Evolutionary conservation across 2,113 vertebrate species (phyloP).

Genomic region (Hyperoodon ampullatus): DNA sequence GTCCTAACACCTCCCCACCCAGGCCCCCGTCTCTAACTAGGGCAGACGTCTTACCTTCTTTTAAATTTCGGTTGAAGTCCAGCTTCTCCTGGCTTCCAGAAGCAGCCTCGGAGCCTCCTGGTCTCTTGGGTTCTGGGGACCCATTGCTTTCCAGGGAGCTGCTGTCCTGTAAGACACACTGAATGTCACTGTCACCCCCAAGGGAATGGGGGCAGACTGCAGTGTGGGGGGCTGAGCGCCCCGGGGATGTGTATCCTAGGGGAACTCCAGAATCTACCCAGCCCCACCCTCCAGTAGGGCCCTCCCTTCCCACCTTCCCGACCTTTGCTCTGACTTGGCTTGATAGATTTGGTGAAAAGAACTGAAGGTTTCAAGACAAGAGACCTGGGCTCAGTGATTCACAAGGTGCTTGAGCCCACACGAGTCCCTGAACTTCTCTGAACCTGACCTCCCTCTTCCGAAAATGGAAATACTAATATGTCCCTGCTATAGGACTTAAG

Average conservation of each 20-base stretch:
- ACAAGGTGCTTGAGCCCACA: neutral
- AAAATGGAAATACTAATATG: neutral
- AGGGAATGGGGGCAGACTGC: fast-evolving
- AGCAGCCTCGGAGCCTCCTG: conserved; percentile 81
- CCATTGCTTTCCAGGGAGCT: conserved; percentile 84
- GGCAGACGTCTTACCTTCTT: conserved; percentile 86
- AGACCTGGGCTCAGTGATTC: neutral
- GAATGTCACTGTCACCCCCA: neutral
- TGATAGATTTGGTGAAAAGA: neutral
- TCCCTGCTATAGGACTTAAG: neutral
- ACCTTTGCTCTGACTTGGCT: neutral
- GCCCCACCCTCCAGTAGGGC: neutral
- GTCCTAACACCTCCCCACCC: fast-evolving
- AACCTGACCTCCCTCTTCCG: conserved; percentile 3
- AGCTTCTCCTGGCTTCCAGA: conserved; percentile 84
- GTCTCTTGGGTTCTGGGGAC: conserved; percentile 82
- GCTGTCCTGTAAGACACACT: conserved; percentile 76
- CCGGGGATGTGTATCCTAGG: neutral
- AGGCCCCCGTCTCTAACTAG: fast-evolving
- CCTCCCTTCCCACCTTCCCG: neutral
- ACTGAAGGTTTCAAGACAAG: neutral
- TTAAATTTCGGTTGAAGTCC: conserved; percentile 89
- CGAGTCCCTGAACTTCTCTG: neutral
- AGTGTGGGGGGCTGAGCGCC: neutral
- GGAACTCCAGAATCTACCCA: neutral